Base-by-base conservation (phyloP, 2,113 vertebrate species). In the Vireo altiloquus region DNA sequence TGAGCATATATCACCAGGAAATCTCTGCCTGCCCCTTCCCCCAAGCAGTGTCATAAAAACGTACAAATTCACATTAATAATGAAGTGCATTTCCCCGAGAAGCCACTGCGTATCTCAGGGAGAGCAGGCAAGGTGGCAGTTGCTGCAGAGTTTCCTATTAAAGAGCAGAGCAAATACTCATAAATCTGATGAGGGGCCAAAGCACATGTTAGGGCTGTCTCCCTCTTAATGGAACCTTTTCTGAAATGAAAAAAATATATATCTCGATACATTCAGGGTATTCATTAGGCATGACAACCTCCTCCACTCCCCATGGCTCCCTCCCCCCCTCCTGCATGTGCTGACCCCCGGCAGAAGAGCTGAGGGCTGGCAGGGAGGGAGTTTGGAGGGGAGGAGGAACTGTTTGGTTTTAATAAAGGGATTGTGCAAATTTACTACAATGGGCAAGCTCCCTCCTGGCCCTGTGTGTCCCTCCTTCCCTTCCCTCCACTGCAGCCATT, bases 41-140 rank as follows among this genome's bases (percentile, higher is more conserved):
- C 83, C 94, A 96, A 95, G 95, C 81, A 94, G 80, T 96, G 95
- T 96, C 94, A 97, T 96, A 94, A 96, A 95, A 96, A 95, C 53
- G 90, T 92, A 94, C 95, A 96, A 95, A 95, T 97, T 97, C 96
- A 97, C 92, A 95, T 95, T 96, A 96, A 96, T 97, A 95, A 97
- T 95, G 91, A 96, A 96, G 96, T 91, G 93, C 94, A 94, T 96
- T 97, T 96, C 95, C 92, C 95, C 31, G 60, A 95, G 92, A 95
- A 97, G 95, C 96, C 64, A 95, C 90, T 96, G 91, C 94, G 92
- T 90, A 92, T 97, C 96, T 97, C 95, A 42, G 91, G 93, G 90
- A 95, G 94, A 96, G 94, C 94, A 94, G 69, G 91, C 75, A 92
- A 95, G 92, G 93, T 94, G 96, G 96, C 92, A 72, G 87, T 95